Percentiles rank a stretch among this genome's conserved stretches.
Evolutionary conservation across 2,113 vertebrate species (phyloP).

Genomic region (Pelmatolapia mariae): DNA sequence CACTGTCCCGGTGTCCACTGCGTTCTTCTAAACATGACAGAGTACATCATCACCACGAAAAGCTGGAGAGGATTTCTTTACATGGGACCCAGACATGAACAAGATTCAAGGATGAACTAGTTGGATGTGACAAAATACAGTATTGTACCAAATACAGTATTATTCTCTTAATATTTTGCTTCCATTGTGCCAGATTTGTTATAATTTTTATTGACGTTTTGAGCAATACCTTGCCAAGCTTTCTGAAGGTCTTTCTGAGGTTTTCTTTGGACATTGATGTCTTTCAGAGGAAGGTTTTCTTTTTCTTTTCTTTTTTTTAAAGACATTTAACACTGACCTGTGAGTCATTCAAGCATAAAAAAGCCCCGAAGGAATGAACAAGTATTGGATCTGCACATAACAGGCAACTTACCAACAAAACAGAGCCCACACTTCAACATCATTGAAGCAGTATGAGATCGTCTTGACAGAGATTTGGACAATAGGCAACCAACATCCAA

Average conservation of each 20-base stretch:
- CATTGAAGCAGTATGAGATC: neutral
- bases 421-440: neutral
- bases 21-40: neutral
- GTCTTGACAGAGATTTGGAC: neutral
- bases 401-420: neutral
- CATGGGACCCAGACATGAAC: neutral
- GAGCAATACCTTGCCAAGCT: neutral
- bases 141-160: neutral
- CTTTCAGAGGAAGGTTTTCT: neutral
- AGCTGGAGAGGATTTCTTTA: neutral
- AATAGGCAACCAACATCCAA: neutral
- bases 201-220: neutral
- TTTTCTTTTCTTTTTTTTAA: neutral
- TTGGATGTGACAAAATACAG: neutral
- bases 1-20: neutral
- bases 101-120: neutral
- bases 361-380: neutral
- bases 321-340: neutral
- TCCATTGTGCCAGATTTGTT: neutral
- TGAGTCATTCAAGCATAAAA: neutral
- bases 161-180: neutral
- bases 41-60: neutral
- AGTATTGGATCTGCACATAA: neutral
- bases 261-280: neutral
- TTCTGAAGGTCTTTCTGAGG: neutral